These are phyloP conservation scores for Arrhamphus sclerolepis DNA, from an alignment of 2,797 vertebrate species.

Conservation along the genomic window DNA sequence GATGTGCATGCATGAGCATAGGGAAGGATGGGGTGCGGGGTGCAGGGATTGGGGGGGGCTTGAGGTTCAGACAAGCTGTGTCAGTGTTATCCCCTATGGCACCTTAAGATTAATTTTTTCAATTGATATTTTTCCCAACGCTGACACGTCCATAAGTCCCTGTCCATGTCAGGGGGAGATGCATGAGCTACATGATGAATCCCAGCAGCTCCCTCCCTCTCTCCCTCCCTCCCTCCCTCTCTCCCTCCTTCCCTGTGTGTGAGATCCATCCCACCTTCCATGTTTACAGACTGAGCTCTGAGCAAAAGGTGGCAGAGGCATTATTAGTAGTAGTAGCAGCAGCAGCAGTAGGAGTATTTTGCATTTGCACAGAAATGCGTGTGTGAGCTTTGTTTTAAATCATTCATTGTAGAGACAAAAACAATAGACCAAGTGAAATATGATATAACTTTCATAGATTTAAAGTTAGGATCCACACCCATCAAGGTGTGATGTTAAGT, in stretches of 20 bases:
- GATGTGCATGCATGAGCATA: constrained; percentile 8
- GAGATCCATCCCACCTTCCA: constrained; percentile 1
- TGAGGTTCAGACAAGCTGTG: constrained; percentile 10
- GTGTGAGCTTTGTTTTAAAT: not conserved
- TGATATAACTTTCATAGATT: not conserved
- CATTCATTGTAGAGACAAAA: not conserved
- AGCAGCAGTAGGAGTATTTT: no score
- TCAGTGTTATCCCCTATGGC: constrained; percentile 15
- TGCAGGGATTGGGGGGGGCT: no score
- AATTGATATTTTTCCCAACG: constrained; percentile 24
- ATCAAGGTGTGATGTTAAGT: not conserved
- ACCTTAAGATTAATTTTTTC: constrained; percentile 25
- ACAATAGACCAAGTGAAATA: not conserved
- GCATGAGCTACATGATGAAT: constrained; percentile 28
- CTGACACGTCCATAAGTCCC: constrained; percentile 2
- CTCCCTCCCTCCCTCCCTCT: no score
- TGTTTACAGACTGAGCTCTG: not conserved
- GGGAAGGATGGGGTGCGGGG: not conserved
- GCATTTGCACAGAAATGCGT: not conserved
- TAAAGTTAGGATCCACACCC: not conserved
- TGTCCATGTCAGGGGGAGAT: constrained; percentile 17
- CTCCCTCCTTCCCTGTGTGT: not conserved
- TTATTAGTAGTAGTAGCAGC: no score
- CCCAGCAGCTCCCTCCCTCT: no score
- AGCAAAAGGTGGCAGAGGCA: constrained; percentile 6